Evolutionary conservation across 2,888 invertebrate species (phyloP).

Genomic region (Synergus gifuensis): DNA sequence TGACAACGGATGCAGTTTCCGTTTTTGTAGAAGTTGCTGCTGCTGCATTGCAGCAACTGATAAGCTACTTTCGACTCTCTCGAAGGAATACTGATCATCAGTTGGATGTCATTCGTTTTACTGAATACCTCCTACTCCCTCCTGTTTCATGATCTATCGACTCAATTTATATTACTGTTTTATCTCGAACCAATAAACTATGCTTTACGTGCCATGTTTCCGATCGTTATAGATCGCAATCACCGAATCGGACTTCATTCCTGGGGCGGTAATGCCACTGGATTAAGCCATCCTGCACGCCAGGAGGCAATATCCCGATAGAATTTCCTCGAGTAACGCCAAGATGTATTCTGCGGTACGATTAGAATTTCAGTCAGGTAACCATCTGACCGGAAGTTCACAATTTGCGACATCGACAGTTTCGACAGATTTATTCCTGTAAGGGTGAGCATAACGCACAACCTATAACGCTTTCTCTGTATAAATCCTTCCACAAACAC

Average conservation of each 20-base stretch:
- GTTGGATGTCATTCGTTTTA: background rate
- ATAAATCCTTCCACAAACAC: conserved; percentile 2
- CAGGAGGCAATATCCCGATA: background rate
- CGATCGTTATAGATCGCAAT: conserved; percentile 8
- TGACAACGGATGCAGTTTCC: too few species aligned
- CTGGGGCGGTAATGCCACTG: too few species aligned
- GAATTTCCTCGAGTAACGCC: background rate
- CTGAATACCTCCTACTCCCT: background rate
- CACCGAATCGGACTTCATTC: background rate
- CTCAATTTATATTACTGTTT: conserved; percentile 13
- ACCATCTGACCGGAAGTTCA: background rate
- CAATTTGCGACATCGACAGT: background rate
- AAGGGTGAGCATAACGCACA: background rate
- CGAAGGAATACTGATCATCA: conserved; percentile 34
- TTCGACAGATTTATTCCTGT: background rate
- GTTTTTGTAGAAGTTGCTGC: background rate
- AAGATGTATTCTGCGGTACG: background rate
- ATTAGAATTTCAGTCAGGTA: background rate
- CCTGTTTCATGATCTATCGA: background rate
- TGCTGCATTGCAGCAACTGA: conserved; percentile 28
- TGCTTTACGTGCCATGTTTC: background rate
- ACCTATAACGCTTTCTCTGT: background rate
- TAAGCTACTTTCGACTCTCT: conserved; percentile 13
- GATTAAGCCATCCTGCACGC: background rate
- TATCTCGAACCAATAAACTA: background rate